Evolutionary conservation across 2,797 vertebrate genomes (phyloP).

Genomic region (Gymnodraco acuticeps): DNA sequence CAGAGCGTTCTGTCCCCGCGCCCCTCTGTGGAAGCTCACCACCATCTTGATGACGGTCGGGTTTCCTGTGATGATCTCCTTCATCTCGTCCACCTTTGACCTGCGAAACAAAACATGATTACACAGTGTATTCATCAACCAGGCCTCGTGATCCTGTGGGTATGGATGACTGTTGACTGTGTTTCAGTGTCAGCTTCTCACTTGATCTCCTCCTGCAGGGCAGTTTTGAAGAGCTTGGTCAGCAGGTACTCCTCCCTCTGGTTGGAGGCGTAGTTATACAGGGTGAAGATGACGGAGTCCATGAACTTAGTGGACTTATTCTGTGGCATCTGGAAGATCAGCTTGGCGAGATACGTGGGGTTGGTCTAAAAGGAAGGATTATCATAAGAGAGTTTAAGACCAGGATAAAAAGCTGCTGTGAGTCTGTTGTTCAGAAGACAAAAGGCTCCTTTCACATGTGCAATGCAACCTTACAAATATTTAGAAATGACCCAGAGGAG

Average conservation of each 20-base stretch:
- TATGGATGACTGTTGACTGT: accelerated
- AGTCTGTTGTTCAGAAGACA: background rate
- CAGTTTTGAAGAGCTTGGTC: slow-evolving; percentile 95
- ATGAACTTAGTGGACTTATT: slow-evolving; percentile 99
- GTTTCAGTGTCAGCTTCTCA: slow-evolving; percentile 67
- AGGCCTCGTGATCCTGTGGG: background rate
- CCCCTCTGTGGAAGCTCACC: slow-evolving; percentile 96
- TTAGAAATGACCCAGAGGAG: too few relatives aligned
- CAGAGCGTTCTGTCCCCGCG: slow-evolving; percentile 95
- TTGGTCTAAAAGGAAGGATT: slow-evolving; percentile 87
- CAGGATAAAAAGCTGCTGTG: background rate
- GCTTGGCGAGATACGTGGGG: slow-evolving; percentile 96
- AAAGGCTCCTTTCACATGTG: too few relatives aligned
- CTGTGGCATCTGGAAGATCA: slow-evolving; percentile 99
- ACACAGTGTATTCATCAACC: background rate
- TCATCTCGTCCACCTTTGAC: slow-evolving; percentile 98
- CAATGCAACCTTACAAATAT: too few relatives aligned
- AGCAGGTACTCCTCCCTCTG: slow-evolving; percentile 97
- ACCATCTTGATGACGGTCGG: slow-evolving; percentile 99
- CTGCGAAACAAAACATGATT: slow-evolving; percentile 69
- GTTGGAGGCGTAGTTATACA: slow-evolving; percentile 98
- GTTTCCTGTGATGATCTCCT: slow-evolving; percentile 98
- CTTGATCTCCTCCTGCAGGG: slow-evolving; percentile 98
- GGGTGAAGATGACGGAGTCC: slow-evolving; percentile 98
- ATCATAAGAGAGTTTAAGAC: background rate